Evolutionary conservation across 2,113 vertebrate species (phyloP), one percentile per base, ranked within the genome.

Genomic region (Oxyura jamaicensis): DNA sequence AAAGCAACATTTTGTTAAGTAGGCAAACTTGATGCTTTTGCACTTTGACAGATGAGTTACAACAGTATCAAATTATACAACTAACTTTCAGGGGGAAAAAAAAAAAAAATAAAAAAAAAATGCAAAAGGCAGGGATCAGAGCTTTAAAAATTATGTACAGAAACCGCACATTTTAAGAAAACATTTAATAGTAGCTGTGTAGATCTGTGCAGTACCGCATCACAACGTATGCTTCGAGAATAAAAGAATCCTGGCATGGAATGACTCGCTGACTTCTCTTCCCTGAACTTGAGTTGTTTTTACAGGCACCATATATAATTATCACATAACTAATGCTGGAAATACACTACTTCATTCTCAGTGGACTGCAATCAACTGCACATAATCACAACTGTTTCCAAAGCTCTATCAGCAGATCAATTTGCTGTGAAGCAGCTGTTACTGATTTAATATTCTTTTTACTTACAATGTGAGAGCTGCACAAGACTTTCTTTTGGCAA

Each of bases 351-450:
- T 77, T 33, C 66, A 69, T 55, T 60, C 94, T 75, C 86, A 48
- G 35, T 29, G 73, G 82, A 83, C 73, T 86, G 59, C 59, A 88
- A 71, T 83, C 71, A 83, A 79, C 80, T 67, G 48, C 68, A 94
- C 60, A 81, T 60, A 60, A 81, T 41, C 79, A n/a, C 18, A 88
- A 31, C 28, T 53, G 65, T 58, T 75, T 88, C 89, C 94, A 86
- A 91, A 95, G 91, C 0, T 3, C 83, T 88, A 94, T 85, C 83
- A 95, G 86, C 65, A 42, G 69, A 93, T 50, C 75, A 35, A 46
- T 83, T 75, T 82, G 74, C 83, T 90, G 73, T 41, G 83, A 76
- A 67, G 85, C 88, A 96, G 88, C 90, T 91, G 90, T 66, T 66
- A 78, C 76, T 23, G 33, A 90, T 91, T 91, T 58, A 65, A 91